Evolutionary conservation across 2,113 vertebrate species (phyloP).

Genomic region (Panurus biarmicus): DNA sequence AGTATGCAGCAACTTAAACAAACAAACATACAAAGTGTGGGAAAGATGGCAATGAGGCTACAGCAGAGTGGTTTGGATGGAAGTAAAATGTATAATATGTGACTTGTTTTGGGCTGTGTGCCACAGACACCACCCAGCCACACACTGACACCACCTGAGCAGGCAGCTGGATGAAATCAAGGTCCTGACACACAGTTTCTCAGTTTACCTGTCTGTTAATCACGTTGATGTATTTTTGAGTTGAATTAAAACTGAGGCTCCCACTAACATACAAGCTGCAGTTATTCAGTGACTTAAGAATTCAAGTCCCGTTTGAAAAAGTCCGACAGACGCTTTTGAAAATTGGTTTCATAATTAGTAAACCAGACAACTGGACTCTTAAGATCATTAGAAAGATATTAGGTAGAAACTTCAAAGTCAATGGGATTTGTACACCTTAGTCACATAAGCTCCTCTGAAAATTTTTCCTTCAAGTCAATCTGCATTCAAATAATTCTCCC

Average conservation of each 20-base stretch:
- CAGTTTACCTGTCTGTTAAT: neutral
- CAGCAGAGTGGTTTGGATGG: neutral
- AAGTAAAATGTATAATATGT: accelerated
- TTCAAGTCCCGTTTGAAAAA: neutral
- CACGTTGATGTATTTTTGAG: neutral
- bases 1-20: neutral
- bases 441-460: constrained; percentile 3
- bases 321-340: neutral
- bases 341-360: constrained; percentile 4
- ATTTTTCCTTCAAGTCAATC: neutral
- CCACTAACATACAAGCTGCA: neutral
- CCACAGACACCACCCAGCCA: neutral
- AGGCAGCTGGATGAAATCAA: neutral
- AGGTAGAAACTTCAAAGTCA: constrained; percentile 17
- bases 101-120: neutral
- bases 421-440: constrained; percentile 14
- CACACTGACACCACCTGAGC: neutral
- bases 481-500: constrained; percentile 3
- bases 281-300: neutral
- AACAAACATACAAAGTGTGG: neutral
- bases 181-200: neutral
- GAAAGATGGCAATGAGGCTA: neutral
- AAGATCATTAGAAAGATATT: constrained; percentile 29
- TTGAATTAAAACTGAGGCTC: neutral
- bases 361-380: constrained; percentile 15